Percentiles rank a stretch among this genome's conserved stretches.
Conservation (phyloP, 2,888 invertebrate species). For the Pristionchus entomophagus region DNA sequence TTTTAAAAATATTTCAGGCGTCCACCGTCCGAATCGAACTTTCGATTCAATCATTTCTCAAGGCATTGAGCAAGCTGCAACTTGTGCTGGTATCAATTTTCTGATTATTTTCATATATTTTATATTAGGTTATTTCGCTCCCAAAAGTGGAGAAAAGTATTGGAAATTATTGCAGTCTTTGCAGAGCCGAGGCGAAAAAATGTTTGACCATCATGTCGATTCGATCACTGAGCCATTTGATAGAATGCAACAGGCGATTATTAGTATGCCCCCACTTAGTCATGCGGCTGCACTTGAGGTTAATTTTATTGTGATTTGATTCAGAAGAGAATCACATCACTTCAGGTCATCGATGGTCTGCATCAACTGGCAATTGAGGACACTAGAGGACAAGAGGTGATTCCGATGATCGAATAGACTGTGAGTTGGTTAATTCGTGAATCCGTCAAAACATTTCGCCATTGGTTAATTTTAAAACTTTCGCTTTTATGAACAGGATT, state of each 20-base stretch:
- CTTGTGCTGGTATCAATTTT: neutral
- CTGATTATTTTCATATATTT: neutral
- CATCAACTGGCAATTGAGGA: neutral
- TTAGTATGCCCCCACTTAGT: neutral
- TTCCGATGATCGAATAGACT: conserved; percentile 28
- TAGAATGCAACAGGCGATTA: conserved; percentile 18
- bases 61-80: neutral
- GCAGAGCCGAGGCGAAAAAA: conserved; percentile 9
- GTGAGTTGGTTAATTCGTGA: neutral
- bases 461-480: too few species aligned
- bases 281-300: neutral
- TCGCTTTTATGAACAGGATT: too few species aligned
- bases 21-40: neutral
- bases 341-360: conserved; percentile 5
- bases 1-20: neutral
- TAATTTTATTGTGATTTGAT: neutral
- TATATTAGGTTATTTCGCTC: too few species aligned
- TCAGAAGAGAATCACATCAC: neutral
- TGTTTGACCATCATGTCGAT: neutral
- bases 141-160: too few species aligned
- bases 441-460: neutral
- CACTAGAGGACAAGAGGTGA: neutral
- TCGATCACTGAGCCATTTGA: neutral
- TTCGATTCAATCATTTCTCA: conserved; percentile 1
- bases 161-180: neutral